A percentile compares a stretch with the other conserved stretches of the same genome.
phyloP scores from a whole-genome alignment of 2,888 invertebrate genomes.

The Capitulum mitella region DNA sequence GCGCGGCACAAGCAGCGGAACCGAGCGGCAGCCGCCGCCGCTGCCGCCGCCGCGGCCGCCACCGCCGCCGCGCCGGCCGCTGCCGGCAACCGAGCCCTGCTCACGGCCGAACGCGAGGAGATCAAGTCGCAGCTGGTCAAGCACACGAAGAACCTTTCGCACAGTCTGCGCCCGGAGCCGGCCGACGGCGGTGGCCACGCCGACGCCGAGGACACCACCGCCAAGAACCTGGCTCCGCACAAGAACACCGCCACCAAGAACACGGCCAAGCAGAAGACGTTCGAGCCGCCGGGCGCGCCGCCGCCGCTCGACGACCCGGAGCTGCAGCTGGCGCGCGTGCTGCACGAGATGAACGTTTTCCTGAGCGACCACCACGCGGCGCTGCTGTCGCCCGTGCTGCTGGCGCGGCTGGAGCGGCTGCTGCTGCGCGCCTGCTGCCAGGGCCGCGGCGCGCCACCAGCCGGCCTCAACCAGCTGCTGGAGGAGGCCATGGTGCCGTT shows the following conservation, averaged over 20 bases:
- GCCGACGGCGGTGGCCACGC: not conserved
- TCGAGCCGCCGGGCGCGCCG: not conserved
- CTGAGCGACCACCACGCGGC: constrained; percentile 5
- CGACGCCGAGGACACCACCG: not conserved
- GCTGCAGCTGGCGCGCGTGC: constrained; percentile 7
- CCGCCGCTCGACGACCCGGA: not conserved
- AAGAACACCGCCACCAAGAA: not conserved
- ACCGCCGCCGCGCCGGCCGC: no score
- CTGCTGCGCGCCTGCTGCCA: not conserved
- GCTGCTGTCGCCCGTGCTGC: constrained; percentile 1
- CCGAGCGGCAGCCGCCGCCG: not conserved
- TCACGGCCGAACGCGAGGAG: constrained; percentile 1
- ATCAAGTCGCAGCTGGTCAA: not conserved
- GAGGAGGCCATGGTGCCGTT: constrained; percentile 12
- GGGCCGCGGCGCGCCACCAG: not conserved
- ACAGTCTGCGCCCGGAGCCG: not conserved
- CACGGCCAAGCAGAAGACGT: constrained; percentile 1
- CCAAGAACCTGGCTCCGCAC: constrained; percentile 1
- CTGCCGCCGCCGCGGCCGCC: not conserved
- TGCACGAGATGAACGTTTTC: constrained; percentile 14
- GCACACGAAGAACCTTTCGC: constrained; percentile 3
- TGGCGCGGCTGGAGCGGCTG: not conserved
- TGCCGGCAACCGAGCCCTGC: not conserved
- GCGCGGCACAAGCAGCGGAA: constrained; percentile 7
- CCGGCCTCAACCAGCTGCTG: not conserved